phyloP scores from a whole-genome alignment of 2,113 vertebrate genomes.

The Bubo bubo region DNA sequence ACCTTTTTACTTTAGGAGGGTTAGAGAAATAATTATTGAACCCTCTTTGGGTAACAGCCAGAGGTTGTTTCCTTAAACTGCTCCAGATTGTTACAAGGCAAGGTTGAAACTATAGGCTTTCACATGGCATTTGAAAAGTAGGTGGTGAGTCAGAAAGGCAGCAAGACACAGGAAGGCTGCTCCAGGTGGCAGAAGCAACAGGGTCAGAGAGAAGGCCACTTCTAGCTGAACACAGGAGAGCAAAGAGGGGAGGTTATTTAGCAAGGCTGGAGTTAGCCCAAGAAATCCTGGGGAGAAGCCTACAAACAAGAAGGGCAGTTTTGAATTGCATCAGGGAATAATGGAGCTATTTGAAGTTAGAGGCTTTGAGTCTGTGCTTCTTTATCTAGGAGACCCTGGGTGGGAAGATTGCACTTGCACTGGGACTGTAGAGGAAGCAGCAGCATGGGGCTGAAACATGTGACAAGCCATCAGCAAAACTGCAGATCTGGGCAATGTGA shows the following conservation, averaged over 20 bases:
- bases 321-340: not conserved
- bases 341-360: not conserved
- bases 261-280: not conserved
- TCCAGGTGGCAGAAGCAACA: constrained; percentile 53
- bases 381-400: not conserved
- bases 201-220: constrained; percentile 53
- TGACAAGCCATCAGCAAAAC: not conserved
- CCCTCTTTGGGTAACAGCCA: constrained; percentile 38
- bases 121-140: constrained; percentile 40
- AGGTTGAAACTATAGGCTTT: constrained; percentile 60
- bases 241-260: not conserved
- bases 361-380: not conserved
- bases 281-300: not conserved
- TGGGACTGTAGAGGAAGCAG: not conserved
- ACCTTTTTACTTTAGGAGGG: constrained; percentile 32
- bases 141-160: constrained; percentile 56
- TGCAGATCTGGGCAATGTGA: not conserved
- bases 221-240: not conserved
- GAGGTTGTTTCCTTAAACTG: constrained; percentile 52
- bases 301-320: not conserved
- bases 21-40: constrained; percentile 63
- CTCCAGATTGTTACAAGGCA: constrained; percentile 47
- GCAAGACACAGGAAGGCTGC: constrained; percentile 32
- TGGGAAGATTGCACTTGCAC: not conserved
- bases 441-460: not conserved